Evolutionary conservation across 2,888 invertebrate genomes (phyloP).

Genomic region (Horisme vitalbata): DNA sequence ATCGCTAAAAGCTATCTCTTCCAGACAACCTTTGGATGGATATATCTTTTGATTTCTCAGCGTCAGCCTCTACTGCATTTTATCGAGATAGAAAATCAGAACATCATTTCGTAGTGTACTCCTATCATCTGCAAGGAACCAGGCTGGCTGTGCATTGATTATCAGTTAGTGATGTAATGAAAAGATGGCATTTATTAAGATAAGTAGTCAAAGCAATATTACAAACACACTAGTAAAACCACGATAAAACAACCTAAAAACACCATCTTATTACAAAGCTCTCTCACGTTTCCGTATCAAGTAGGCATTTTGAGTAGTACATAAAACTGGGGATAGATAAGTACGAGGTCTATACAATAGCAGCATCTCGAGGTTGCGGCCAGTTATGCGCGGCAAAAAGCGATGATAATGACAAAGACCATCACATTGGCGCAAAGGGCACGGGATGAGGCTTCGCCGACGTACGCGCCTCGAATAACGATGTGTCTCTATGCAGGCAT

Average conservation of each 20-base stretch:
- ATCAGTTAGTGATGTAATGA: too few relatives aligned
- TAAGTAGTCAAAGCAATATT: too few relatives aligned
- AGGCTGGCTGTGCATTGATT: too few relatives aligned
- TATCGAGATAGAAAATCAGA: too few relatives aligned
- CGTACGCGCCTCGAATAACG: constrained; percentile 70
- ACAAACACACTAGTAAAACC: neutral
- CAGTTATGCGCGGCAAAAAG: constrained; percentile 77
- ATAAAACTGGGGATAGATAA: constrained; percentile 48
- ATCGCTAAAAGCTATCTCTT: too few relatives aligned
- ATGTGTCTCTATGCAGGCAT: constrained; percentile 46
- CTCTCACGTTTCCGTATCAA: constrained; percentile 26
- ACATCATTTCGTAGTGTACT: too few relatives aligned
- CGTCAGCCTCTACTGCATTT: too few relatives aligned
- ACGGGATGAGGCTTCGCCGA: constrained; percentile 59
- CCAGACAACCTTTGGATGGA: too few relatives aligned
- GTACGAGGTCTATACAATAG: constrained; percentile 45
- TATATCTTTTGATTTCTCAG: too few relatives aligned
- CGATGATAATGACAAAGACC: constrained; percentile 78
- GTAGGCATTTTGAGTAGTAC: constrained; percentile 39
- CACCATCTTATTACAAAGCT: neutral
- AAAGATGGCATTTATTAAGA: too few relatives aligned
- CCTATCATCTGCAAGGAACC: too few relatives aligned
- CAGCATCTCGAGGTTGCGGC: constrained; percentile 58
- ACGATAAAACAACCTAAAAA: constrained; percentile 4
- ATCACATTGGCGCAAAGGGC: constrained; percentile 67